A percentile compares a stretch with the other conserved stretches of the same genome.
phyloP scores from a whole-genome alignment of 2,797 vertebrate species.

The Aldrovandia affinis region DNA sequence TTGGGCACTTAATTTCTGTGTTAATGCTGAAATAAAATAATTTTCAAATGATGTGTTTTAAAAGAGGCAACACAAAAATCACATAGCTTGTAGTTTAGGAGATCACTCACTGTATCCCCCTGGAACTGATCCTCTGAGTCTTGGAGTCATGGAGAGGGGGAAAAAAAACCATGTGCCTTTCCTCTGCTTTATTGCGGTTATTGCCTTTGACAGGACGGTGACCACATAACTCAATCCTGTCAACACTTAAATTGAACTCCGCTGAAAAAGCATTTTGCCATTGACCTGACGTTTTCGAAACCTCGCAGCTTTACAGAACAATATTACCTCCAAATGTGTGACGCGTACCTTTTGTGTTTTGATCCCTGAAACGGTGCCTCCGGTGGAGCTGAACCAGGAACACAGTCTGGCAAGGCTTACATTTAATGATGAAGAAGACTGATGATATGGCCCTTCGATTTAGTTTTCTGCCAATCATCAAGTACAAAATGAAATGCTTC shows the following conservation, averaged over 20 bases:
- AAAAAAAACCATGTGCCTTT: constrained; percentile 52
- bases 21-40: neutral
- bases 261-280: constrained; percentile 47
- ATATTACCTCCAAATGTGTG: constrained; percentile 38
- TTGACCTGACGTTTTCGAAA: constrained; percentile 53
- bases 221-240: constrained; percentile 71
- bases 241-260: constrained; percentile 60
- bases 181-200: constrained; percentile 56
- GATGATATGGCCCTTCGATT: constrained; percentile 42
- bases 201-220: constrained; percentile 70
- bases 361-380: neutral
- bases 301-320: constrained; percentile 49
- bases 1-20: no score
- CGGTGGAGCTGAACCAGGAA: constrained; percentile 10
- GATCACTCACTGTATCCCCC: neutral
- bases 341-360: constrained; percentile 27
- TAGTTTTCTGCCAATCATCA: constrained; percentile 64
- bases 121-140: neutral
- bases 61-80: neutral
- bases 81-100: neutral
- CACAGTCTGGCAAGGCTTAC: constrained; percentile 19
- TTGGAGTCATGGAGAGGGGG: constrained; percentile 30
- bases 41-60: neutral
- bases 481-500: constrained; percentile 65
- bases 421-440: constrained; percentile 30